phyloP scores from a whole-genome alignment of 2,113 vertebrate genomes.

The Antechinus flavipes region DNA sequence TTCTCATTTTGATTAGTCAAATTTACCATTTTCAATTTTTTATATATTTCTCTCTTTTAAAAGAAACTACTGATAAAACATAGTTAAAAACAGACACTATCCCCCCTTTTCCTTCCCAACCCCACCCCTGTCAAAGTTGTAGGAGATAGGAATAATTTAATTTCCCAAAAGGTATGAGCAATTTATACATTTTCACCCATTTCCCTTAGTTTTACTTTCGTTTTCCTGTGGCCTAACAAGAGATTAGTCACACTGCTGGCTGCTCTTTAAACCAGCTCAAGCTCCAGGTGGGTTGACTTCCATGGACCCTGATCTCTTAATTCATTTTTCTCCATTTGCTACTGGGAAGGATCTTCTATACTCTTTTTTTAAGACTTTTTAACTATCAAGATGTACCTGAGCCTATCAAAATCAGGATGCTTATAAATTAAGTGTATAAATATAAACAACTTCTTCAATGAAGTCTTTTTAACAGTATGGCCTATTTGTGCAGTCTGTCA shows the following conservation, averaged over 20 bases:
- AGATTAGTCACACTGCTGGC: neutral
- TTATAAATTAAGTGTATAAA: too few species aligned
- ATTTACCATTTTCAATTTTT: neutral
- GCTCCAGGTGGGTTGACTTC: neutral
- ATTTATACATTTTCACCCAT: neutral
- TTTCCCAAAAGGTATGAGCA: neutral
- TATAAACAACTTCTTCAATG: neutral
- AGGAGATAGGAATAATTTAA: neutral
- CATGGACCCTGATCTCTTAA: neutral
- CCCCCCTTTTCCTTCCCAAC: neutral
- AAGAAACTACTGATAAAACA: neutral
- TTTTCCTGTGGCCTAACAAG: neutral
- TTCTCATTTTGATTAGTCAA: neutral
- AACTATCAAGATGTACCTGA: neutral
- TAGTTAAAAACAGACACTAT: neutral
- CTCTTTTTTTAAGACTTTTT: neutral
- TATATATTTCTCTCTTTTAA: neutral
- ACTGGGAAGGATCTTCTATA: neutral
- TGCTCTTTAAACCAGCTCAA: neutral
- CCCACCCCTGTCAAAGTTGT: neutral
- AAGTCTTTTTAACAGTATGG: neutral
- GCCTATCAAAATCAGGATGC: neutral
- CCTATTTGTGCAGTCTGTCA: neutral
- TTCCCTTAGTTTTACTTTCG: too few species aligned
- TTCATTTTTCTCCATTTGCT: neutral